phyloP scores from a whole-genome alignment of 1,140 invertebrate species.

The Pogonus chalceus region DNA sequence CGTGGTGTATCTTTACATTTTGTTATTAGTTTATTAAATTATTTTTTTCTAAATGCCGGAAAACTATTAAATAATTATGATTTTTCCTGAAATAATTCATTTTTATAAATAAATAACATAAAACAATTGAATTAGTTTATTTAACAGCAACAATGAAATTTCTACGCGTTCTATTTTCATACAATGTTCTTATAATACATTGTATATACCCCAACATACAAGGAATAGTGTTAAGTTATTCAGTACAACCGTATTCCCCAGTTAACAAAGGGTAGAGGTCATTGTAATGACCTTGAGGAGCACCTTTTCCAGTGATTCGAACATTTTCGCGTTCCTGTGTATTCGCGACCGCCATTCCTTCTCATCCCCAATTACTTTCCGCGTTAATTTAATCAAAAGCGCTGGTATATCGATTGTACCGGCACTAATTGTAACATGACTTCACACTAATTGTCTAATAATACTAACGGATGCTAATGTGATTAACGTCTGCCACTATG shows the following conservation, averaged over 20 bases:
- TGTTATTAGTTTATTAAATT: too few relatives aligned
- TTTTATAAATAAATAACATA: too few relatives aligned
- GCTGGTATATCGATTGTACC: constrained; percentile 5
- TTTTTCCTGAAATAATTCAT: too few relatives aligned
- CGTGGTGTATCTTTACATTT: too few relatives aligned
- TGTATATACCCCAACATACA: neutral
- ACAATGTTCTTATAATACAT: too few relatives aligned
- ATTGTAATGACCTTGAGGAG: neutral
- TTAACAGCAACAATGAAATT: too few relatives aligned
- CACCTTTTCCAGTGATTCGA: neutral
- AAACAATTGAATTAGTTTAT: too few relatives aligned
- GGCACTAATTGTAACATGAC: constrained; percentile 5
- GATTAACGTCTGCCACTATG: neutral
- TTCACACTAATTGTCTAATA: constrained; percentile 5
- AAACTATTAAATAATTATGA: too few relatives aligned
- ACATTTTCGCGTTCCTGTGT: neutral
- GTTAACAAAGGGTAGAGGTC: neutral
- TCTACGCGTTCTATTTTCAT: too few relatives aligned
- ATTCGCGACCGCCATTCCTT: too few relatives aligned
- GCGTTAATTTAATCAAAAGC: neutral
- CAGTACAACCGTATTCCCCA: neutral
- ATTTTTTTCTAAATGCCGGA: too few relatives aligned
- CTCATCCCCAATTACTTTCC: constrained; percentile 5
- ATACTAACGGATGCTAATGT: constrained; percentile 6
- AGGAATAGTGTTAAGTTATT: neutral